Evolutionary conservation across 53 echinoderm and acorn worm genomes (phyloP).

Genomic region (Temnopleurus reevesii): DNA sequence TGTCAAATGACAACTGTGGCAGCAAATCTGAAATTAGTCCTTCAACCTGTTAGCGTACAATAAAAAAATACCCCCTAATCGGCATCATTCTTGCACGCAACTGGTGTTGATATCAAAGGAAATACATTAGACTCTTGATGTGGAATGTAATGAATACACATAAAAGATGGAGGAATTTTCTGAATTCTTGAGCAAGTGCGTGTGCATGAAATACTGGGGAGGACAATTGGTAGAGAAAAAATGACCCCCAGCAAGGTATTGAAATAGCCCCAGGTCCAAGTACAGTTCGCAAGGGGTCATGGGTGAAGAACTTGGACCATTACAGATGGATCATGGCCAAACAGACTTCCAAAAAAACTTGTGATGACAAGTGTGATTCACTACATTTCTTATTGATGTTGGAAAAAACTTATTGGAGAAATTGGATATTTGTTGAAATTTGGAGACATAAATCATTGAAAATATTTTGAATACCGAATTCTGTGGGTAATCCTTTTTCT

Average conservation of each 20-base stretch:
- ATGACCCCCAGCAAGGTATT: not conserved
- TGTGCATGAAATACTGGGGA: not conserved
- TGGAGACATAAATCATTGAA: no score
- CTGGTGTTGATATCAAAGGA: not conserved
- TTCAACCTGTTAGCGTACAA: not conserved
- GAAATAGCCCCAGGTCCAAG: not conserved
- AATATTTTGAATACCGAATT: no score
- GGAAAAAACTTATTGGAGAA: no score
- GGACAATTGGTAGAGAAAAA: not conserved
- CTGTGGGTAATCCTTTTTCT: no score
- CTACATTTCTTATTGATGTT: not conserved
- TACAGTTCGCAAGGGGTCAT: not conserved
- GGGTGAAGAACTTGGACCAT: not conserved
- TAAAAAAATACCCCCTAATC: not conserved
- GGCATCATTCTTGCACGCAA: not conserved
- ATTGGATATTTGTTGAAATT: no score
- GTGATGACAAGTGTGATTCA: not conserved
- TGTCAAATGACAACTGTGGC: not conserved
- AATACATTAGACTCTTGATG: not conserved
- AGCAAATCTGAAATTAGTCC: not conserved
- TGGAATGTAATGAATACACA: not conserved
- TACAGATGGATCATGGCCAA: constrained; percentile 21
- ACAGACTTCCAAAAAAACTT: not conserved
- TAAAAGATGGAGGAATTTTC: not conserved
- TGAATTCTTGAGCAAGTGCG: not conserved